phyloP scores from a whole-genome alignment of 2,113 vertebrate species.

The Micronycteris hirsuta region DNA sequence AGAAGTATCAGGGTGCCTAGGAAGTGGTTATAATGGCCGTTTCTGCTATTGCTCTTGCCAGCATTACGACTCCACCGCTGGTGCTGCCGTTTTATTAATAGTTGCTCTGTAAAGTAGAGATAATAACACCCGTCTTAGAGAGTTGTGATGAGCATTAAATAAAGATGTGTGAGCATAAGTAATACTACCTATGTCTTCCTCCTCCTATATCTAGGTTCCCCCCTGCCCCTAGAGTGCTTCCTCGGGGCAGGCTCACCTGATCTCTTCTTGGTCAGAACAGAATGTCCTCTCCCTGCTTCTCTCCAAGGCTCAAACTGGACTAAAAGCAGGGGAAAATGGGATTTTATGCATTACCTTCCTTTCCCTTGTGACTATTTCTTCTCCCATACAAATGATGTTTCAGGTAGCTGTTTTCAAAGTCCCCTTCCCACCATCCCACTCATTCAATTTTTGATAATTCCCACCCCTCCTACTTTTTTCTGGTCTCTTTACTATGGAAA shows the following conservation, averaged over 20 bases:
- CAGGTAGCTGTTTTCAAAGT: background rate
- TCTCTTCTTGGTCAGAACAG: background rate
- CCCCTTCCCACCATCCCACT: background rate
- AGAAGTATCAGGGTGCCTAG: background rate
- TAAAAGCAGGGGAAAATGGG: background rate
- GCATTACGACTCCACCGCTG: background rate
- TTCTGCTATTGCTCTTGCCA: background rate
- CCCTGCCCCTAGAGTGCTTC: background rate
- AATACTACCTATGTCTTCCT: background rate
- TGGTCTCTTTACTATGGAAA: conserved; percentile 13
- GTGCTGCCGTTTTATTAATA: background rate
- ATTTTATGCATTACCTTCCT: background rate
- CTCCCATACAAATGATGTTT: background rate
- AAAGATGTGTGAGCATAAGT: background rate
- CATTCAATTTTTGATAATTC: background rate
- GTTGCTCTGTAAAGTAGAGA: background rate
- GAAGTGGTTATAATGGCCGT: background rate
- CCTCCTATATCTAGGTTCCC: background rate
- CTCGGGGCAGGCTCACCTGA: background rate
- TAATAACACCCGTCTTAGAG: background rate
- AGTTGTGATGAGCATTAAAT: background rate
- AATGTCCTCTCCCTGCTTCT: background rate
- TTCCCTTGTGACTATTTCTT: background rate
- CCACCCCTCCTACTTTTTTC: background rate
- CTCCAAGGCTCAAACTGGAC: background rate